phyloP scores from a whole-genome alignment of 2,797 vertebrate genomes.

The Babyrousa celebensis region DNA sequence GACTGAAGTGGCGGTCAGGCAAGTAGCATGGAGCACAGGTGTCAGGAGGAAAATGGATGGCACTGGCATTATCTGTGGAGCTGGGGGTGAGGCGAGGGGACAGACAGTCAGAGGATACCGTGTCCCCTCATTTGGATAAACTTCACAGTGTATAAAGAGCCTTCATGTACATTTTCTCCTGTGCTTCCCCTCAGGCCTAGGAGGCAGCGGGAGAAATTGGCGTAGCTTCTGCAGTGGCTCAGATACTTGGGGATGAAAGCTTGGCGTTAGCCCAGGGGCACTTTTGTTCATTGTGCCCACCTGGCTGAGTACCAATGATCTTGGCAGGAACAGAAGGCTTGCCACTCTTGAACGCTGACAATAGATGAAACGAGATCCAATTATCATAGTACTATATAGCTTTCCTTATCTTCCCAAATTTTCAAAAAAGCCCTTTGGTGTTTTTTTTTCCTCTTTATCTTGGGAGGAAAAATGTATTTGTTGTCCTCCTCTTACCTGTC shows the following conservation, averaged over 20 bases:
- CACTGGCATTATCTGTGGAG: too few relatives aligned
- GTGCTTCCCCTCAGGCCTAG: background rate
- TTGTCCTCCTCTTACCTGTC: background rate
- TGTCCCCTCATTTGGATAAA: background rate
- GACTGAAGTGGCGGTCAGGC: background rate
- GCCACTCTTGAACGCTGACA: background rate
- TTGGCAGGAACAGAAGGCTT: background rate
- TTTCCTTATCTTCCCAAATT: constrained; percentile 33
- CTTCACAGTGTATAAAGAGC: background rate
- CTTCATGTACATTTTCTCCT: background rate
- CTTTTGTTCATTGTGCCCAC: background rate
- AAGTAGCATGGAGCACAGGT: background rate
- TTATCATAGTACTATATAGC: background rate
- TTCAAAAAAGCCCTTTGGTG: background rate
- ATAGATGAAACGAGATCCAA: background rate
- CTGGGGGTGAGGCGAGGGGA: too few relatives aligned
- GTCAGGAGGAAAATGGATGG: background rate
- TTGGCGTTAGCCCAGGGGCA: background rate
- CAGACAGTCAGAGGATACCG: background rate
- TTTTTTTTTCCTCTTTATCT: background rate
- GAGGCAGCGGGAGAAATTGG: background rate
- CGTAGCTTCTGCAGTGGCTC: background rate
- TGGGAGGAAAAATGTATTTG: background rate
- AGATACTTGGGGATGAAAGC: background rate
- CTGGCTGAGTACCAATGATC: background rate